Conservation (phyloP, 2,888 invertebrate genomes). For the Monochamus alternatus region DNA sequence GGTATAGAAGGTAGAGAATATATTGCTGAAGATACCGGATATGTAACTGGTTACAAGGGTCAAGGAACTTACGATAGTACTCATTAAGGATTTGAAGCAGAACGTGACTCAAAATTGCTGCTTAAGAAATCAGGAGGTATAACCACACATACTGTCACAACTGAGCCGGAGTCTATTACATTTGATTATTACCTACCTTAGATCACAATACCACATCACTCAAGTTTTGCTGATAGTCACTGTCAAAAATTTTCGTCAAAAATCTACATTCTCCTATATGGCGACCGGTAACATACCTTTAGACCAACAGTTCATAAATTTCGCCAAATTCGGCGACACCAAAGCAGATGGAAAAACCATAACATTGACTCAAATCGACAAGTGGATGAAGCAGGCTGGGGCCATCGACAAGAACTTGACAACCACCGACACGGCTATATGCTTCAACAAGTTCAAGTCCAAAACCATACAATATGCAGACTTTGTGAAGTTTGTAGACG, state of each 20-base stretch:
- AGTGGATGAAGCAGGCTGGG: conserved; percentile 95
- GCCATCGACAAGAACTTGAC: conserved; percentile 83
- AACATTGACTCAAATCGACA: conserved; percentile 92
- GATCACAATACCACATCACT: neutral
- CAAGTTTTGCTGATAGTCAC: neutral
- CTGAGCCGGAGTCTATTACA: too few relatives aligned
- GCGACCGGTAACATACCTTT: conserved; percentile 65
- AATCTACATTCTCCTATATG: conserved; percentile 1
- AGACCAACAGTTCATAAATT: conserved; percentile 83
- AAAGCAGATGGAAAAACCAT: conserved; percentile 90
- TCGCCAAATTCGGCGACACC: conserved; percentile 89
- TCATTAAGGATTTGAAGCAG: too few relatives aligned
- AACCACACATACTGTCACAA: too few relatives aligned
- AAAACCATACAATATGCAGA: conserved; percentile 61
- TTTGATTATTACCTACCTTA: too few relatives aligned
- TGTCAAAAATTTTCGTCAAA: conserved; percentile 13
- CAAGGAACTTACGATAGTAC: conserved; percentile 80
- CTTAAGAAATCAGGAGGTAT: too few relatives aligned
- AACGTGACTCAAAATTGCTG: too few relatives aligned
- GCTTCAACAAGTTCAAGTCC: conserved; percentile 88
- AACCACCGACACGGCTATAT: conserved; percentile 91
- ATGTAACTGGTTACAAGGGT: conserved; percentile 87
- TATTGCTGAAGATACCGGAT: conserved; percentile 81
- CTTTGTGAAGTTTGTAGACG: conserved; percentile 81
- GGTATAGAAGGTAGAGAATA: conserved; percentile 90